Conservation (phyloP, 2,888 invertebrate genomes). For the Drosophila vallismaia region DNA sequence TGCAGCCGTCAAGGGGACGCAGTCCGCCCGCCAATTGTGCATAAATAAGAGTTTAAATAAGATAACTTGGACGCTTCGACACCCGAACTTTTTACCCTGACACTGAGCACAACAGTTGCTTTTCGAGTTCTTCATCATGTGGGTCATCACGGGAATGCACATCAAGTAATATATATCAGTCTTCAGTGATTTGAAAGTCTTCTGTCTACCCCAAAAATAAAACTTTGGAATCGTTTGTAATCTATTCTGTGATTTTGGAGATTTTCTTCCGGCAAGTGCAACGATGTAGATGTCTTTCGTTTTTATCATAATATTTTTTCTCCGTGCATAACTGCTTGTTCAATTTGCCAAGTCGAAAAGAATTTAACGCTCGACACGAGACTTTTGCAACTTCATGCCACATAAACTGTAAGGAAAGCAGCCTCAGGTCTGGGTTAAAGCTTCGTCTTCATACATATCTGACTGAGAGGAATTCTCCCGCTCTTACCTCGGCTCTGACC, state of each 20-base stretch:
- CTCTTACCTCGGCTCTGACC: conserved; percentile 49
- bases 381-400: conserved; percentile 63
- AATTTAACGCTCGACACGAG: conserved; percentile 67
- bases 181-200: too few species aligned
- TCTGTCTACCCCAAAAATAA: too few species aligned
- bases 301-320: background rate
- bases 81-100: conserved; percentile 54
- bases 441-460: conserved; percentile 1
- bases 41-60: conserved; percentile 76
- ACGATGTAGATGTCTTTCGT: too few species aligned
- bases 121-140: conserved; percentile 9
- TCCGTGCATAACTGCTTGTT: conserved; percentile 23
- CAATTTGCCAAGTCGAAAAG: conserved; percentile 69
- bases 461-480: conserved; percentile 11
- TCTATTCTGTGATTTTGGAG: too few species aligned
- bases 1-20: conserved; percentile 53
- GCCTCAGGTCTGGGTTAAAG: conserved; percentile 27
- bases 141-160: conserved; percentile 20
- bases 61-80: conserved; percentile 61
- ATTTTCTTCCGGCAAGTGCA: too few species aligned
- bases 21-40: conserved; percentile 42
- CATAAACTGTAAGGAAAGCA: conserved; percentile 76
- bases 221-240: too few species aligned
- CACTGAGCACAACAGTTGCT: conserved; percentile 34
- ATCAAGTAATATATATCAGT: too few species aligned